Conservation (phyloP, 2,888 invertebrate species). For the Drosophila melanosoma region DNA sequence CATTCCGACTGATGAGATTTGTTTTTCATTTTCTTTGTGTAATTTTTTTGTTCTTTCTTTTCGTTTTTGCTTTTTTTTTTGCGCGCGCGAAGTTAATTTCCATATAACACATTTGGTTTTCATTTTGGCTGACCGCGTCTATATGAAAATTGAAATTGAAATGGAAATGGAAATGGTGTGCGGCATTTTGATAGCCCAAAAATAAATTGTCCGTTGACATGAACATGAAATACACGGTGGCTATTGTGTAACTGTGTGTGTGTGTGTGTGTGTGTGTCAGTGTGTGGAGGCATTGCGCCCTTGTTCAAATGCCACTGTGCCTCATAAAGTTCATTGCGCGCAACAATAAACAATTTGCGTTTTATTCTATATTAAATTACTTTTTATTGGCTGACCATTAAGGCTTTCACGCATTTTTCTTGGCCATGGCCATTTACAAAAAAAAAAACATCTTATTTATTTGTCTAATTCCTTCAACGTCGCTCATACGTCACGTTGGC, state of each 20-base stretch:
- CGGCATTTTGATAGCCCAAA: constrained; percentile 62
- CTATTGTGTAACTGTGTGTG: constrained; percentile 12
- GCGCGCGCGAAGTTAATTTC: constrained; percentile 34
- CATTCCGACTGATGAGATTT: constrained; percentile 60
- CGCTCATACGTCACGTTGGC: constrained; percentile 50
- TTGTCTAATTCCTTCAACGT: constrained; percentile 23
- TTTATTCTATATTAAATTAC: constrained; percentile 63
- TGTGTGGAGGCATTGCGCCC: constrained; percentile 46
- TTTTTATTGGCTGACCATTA: constrained; percentile 64
- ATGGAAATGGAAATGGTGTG: constrained; percentile 40
- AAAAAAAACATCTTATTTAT: constrained; percentile 31
- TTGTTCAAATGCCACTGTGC: constrained; percentile 27
- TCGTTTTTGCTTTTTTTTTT: constrained; percentile 5
- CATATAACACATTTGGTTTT: constrained; percentile 59
- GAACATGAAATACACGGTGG: constrained; percentile 40
- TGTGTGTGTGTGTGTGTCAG: constrained; percentile 11
- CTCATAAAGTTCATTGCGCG: constrained; percentile 59
- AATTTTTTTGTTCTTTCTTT: constrained; percentile 22
- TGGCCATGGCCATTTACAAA: constrained; percentile 49
- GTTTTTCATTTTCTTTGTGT: constrained; percentile 31
- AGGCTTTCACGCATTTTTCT: constrained; percentile 32
- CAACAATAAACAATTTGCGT: constrained; percentile 66
- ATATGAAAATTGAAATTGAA: constrained; percentile 35
- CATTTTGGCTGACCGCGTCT: constrained; percentile 46
- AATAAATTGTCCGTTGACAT: constrained; percentile 62